Evolutionary conservation across 2,113 vertebrate species (phyloP).

Genomic region (Gila orcuttii): DNA sequence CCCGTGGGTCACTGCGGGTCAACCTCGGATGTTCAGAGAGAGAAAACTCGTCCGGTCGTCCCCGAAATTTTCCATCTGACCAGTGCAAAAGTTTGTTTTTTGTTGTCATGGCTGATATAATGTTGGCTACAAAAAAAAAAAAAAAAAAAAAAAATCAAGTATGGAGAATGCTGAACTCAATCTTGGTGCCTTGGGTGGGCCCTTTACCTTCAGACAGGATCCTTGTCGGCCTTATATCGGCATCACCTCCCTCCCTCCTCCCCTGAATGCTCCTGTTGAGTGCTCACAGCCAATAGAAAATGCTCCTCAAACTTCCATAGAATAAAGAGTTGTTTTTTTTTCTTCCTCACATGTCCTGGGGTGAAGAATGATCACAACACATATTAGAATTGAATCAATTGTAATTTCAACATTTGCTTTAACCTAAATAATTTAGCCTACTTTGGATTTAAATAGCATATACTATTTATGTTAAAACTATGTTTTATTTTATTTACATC

Average conservation of each 20-base stretch:
- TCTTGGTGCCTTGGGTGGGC: constrained; percentile 1
- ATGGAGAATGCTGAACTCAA: not conserved
- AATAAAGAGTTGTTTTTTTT: constrained; percentile 50
- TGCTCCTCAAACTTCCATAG: constrained; percentile 31
- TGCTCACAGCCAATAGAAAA: constrained; percentile 60
- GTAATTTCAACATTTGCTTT: not conserved
- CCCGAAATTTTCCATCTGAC: constrained; percentile 60
- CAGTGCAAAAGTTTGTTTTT: constrained; percentile 67
- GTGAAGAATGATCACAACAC: constrained; percentile 34
- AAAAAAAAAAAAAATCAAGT: constrained; percentile 1
- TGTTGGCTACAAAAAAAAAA: not conserved
- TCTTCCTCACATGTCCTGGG: constrained; percentile 17
- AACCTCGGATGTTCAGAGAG: constrained; percentile 59
- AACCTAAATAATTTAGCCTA: not conserved
- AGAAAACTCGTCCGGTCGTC: constrained; percentile 36
- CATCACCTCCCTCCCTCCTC: constrained; percentile 50
- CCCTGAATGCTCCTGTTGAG: constrained; percentile 37
- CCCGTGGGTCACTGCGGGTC: constrained; percentile 66
- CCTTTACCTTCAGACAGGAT: constrained; percentile 63
- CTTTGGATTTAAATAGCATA: not conserved
- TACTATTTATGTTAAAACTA: too few species aligned
- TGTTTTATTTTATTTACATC: too few species aligned
- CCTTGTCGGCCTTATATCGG: constrained; percentile 57
- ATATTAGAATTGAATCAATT: not conserved
- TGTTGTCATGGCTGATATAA: constrained; percentile 47